These are phyloP conservation scores for Antheraea assamensis DNA, from an alignment of 2,888 invertebrate species.

Conservation along the genomic window DNA sequence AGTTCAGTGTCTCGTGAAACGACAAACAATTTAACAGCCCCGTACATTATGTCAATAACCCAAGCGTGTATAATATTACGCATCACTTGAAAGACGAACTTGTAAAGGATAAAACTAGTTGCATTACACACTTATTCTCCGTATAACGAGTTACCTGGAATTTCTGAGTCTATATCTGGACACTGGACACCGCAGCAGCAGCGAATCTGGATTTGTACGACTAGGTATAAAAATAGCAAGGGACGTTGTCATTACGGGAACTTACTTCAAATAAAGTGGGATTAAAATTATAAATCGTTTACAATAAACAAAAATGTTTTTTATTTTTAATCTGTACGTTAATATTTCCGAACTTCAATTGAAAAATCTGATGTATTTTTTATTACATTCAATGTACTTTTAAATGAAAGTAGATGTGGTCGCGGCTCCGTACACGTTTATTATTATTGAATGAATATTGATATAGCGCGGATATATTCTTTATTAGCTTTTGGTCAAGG, in stretches of 20 bases:
- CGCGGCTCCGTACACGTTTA: too few relatives aligned
- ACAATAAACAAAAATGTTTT: background rate
- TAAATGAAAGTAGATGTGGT: too few relatives aligned
- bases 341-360: background rate
- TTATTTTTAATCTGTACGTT: background rate
- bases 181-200: background rate
- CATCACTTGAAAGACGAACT: background rate
- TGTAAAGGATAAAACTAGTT: slow-evolving; percentile 4
- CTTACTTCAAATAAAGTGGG: background rate
- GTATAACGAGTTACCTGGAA: slow-evolving; percentile 9
- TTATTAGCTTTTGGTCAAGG: too few relatives aligned
- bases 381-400: background rate
- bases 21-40: slow-evolving; percentile 8
- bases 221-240: slow-evolving; percentile 1
- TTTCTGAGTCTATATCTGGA: slow-evolving; percentile 11
- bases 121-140: background rate
- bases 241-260: background rate
- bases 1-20: background rate
- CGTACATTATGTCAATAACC: slow-evolving; percentile 9
- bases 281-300: background rate
- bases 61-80: background rate
- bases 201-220: slow-evolving; percentile 2
- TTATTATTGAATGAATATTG: too few relatives aligned
- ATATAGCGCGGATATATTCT: too few relatives aligned
- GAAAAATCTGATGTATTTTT: background rate